Percentiles rank a stretch among this genome's conserved stretches.
Evolutionary conservation across 2,113 vertebrate species (phyloP).

Genomic region (Pelobates fuscus): DNA sequence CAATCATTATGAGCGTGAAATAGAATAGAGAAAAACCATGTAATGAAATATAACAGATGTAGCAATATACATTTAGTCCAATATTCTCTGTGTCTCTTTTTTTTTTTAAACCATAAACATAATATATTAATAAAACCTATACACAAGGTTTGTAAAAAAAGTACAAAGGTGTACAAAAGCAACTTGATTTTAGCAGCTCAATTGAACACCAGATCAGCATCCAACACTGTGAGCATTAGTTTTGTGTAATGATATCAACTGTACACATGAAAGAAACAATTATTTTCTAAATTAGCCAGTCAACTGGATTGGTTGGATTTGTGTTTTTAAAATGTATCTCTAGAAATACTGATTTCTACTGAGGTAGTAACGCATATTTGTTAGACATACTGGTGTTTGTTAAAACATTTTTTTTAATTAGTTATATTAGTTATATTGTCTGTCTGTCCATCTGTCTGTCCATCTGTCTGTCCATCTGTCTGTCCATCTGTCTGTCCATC

Average conservation of each 20-base stretch:
- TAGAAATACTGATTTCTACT: too few species aligned
- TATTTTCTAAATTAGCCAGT: too few species aligned
- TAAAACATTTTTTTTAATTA: too few species aligned
- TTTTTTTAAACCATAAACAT: neutral
- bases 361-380: too few species aligned
- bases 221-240: neutral
- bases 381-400: too few species aligned
- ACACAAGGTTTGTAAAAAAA: neutral
- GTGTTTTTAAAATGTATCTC: too few species aligned
- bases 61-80: neutral
- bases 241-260: neutral
- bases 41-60: conserved; percentile 19
- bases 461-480: too few species aligned
- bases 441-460: too few species aligned
- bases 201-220: neutral
- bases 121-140: conserved; percentile 8
- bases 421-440: too few species aligned
- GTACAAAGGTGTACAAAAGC: neutral
- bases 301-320: too few species aligned
- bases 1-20: neutral
- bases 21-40: conserved; percentile 6
- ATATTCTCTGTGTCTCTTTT: neutral
- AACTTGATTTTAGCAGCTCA: neutral
- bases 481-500: too few species aligned
- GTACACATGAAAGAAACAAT: neutral